phyloP scores from a whole-genome alignment of 2,113 vertebrate genomes.

The Grallaria varia region DNA sequence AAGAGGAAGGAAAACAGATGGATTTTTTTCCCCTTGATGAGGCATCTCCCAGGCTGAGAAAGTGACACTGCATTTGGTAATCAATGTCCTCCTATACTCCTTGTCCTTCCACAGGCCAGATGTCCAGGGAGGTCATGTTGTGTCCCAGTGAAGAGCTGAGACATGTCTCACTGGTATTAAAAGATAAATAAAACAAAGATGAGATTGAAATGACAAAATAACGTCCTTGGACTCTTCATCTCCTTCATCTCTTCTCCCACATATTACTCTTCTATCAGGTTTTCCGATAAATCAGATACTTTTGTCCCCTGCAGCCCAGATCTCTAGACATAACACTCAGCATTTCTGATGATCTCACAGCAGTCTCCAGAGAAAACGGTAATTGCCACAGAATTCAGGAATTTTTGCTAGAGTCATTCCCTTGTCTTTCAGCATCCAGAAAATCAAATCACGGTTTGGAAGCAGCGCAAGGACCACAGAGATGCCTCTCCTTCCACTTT shows the following conservation, averaged over 20 bases:
- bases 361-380: not conserved
- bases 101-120: not conserved
- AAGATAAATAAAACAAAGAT: not conserved
- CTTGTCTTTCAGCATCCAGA: not conserved
- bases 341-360: slow-evolving; percentile 10
- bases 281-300: not conserved
- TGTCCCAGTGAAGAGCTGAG: not conserved
- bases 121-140: not conserved
- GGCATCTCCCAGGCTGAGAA: not conserved
- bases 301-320: not conserved
- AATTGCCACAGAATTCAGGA: not conserved
- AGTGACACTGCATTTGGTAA: not conserved
- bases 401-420: not conserved
- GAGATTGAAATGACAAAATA: not conserved
- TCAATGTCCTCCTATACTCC: not conserved
- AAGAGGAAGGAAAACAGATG: not conserved
- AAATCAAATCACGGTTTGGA: not conserved
- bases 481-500: not conserved
- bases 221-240: not conserved
- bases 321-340: not conserved
- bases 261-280: not conserved
- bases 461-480: not conserved
- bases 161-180: not conserved
- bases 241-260: not conserved
- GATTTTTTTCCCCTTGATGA: not conserved